These are phyloP conservation scores for Murina feae DNA, from an alignment of 2,113 vertebrate genomes.

Conservation along the genomic window DNA sequence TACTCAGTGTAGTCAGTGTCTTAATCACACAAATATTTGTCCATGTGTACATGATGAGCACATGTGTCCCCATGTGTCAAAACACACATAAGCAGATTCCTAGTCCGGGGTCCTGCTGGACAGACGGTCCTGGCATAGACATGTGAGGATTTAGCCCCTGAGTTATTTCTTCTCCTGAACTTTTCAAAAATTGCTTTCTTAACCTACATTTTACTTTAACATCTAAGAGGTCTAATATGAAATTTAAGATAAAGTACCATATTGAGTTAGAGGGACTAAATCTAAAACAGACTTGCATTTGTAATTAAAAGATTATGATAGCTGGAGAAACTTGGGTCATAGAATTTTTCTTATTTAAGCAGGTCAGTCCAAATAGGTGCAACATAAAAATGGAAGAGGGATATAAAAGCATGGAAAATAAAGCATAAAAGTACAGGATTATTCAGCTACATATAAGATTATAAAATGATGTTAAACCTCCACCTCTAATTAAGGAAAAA, in stretches of 20 bases:
- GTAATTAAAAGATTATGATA: background rate
- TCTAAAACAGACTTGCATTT: conserved; percentile 10
- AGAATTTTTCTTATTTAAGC: background rate
- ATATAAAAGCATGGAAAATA: background rate
- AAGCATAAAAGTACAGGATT: background rate
- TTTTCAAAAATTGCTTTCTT: conserved; percentile 33
- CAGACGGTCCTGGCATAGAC: background rate
- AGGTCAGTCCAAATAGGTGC: background rate
- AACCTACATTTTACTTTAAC: background rate
- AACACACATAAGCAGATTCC: background rate
- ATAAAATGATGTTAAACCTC: background rate
- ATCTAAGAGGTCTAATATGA: background rate
- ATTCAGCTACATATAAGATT: background rate
- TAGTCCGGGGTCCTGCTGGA: background rate
- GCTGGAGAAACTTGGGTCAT: background rate
- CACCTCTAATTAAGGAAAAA: background rate
- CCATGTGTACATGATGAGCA: background rate
- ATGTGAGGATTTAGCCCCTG: background rate
- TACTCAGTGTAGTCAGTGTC: background rate
- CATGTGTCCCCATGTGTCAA: background rate
- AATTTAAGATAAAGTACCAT: conserved; percentile 33
- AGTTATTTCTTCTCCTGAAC: background rate
- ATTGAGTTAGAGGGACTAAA: background rate
- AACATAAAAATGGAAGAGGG: background rate
- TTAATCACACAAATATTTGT: background rate